Percentiles rank a stretch among this genome's conserved stretches.
phyloP scores from a whole-genome alignment of 2,113 vertebrate species.

The Protobothrops flavoviridis region DNA sequence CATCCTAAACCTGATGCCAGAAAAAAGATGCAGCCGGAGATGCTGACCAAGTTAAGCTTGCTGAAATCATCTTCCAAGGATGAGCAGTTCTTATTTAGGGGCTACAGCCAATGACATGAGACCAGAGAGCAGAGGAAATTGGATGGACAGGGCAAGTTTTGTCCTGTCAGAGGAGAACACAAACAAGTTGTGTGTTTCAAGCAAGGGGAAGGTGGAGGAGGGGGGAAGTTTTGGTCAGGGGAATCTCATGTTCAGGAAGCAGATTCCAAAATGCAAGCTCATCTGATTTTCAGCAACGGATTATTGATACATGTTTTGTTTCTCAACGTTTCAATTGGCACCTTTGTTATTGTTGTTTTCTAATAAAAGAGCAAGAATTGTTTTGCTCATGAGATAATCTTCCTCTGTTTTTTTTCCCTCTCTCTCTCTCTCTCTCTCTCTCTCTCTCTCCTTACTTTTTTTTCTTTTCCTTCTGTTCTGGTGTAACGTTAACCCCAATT shows the following conservation, averaged over 20 bases:
- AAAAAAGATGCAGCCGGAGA: rapidly evolving
- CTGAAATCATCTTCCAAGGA: neutral
- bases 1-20: rapidly evolving
- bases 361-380: neutral
- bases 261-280: neutral
- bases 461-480: neutral
- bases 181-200: slow-evolving; percentile 31
- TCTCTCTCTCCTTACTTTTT: neutral
- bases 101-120: slow-evolving; percentile 47
- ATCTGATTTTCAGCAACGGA: neutral
- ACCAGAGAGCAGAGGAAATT: slow-evolving; percentile 25
- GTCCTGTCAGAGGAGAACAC: slow-evolving; percentile 20
- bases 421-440: too few species aligned
- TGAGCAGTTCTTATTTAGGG: slow-evolving; percentile 45
- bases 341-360: neutral
- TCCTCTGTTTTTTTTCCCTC: neutral
- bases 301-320: neutral
- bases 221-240: neutral
- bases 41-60: neutral
- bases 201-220: neutral
- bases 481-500: neutral
- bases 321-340: neutral
- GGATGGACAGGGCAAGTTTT: neutral
- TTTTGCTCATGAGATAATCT: neutral
- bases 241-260: neutral